Evolutionary conservation across 2,113 vertebrate species (phyloP), one percentile per base, ranked within the genome.

Genomic region (Asarcornis scutulata): DNA sequence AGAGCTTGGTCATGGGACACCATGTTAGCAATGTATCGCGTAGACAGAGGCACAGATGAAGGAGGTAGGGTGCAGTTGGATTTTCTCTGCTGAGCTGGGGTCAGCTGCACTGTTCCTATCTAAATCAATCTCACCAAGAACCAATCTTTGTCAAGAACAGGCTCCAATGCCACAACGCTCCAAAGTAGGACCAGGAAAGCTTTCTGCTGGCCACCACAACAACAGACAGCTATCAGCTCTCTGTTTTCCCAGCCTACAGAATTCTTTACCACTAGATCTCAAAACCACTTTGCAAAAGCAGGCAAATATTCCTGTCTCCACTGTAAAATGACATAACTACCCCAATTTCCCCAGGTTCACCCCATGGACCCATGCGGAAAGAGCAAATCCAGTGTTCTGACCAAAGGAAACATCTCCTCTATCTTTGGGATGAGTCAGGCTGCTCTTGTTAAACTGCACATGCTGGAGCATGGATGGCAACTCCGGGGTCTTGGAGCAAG

Each of bases 401-500:
- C 44, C 20, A 16, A n/a, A 74, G 27, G 53, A 36, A 32, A 52
- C 11, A 14, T 6, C 25, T 6, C 13, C 21, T 56, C 32, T 58
- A 11, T 27, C 53, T 79, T 23, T 26, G 32, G 25, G 9, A 20
- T 2, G 6, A 79, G 38, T n/a, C 31, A 26, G 14, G 4, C 36
- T 38, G 58, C 29, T 67, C 40, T 26, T 56, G 17, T 7, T 29
- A 66, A 46, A 64, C 50, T 25, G 73, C 1, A 1, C 17, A 12
- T 4, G 29, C 18, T 42, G 64, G 17, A 48, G 20, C n/a, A 56
- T 0, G 2, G 25, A 25, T 29, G 40, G 32, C 38, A 69, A 10
- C 38, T 17, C 60, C 1, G 14, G 7, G 25, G 29, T 53, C 2
- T 2, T 0, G 2, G 66, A 86, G 31, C 17, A 60, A 40, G 26